phyloP scores from a whole-genome alignment of 2,113 vertebrate genomes.

The Passer domesticus region DNA sequence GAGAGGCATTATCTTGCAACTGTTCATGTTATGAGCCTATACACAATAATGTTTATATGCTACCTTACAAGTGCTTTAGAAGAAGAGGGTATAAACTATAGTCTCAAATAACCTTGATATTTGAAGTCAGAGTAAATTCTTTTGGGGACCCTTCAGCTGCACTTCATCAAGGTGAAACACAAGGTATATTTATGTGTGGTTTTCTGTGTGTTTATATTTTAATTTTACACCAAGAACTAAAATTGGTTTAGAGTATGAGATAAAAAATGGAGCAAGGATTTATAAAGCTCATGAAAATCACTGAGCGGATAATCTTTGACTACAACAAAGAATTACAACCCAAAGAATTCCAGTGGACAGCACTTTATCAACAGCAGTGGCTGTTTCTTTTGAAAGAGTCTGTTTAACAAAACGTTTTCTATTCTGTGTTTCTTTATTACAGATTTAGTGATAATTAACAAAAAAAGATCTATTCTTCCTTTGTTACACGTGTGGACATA shows the following conservation, averaged over 20 bases:
- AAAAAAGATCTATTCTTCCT: not conserved
- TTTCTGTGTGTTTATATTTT: not conserved
- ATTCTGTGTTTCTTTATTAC: not conserved
- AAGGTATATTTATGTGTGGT: not conserved
- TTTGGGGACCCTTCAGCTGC: not conserved
- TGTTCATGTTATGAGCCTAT: too few species aligned
- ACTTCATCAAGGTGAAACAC: not conserved
- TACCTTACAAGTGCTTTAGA: not conserved
- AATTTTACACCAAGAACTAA: not conserved
- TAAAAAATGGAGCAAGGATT: not conserved
- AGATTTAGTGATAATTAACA: not conserved
- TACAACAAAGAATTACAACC: not conserved
- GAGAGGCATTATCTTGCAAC: too few species aligned
- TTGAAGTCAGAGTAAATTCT: not conserved
- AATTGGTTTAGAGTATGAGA: not conserved
- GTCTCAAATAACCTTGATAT: not conserved
- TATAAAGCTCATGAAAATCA: conserved; percentile 17
- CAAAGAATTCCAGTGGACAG: not conserved
- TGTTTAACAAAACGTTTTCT: not conserved
- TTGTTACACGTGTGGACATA: not conserved
- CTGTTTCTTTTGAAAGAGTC: not conserved
- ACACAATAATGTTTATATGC: too few species aligned
- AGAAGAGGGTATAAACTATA: not conserved
- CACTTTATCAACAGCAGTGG: not conserved
- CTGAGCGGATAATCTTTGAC: not conserved